Percentiles rank a stretch among this genome's conserved stretches.
phyloP scores from a whole-genome alignment of 2,113 vertebrate species.

The Hippocampus mohnikei region DNA sequence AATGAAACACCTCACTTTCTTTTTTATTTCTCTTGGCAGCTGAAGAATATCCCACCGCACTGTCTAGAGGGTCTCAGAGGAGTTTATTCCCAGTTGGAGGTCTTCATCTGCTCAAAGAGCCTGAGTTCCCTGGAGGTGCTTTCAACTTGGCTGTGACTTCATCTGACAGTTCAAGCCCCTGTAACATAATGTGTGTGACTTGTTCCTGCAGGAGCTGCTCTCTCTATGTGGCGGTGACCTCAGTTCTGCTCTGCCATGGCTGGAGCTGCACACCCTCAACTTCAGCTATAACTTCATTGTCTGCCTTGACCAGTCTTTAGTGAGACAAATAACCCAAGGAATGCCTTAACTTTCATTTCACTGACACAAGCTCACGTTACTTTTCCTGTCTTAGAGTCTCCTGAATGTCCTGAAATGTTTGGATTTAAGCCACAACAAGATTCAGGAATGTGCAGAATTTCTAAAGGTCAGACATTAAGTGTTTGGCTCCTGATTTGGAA shows the following conservation, averaged over 20 bases:
- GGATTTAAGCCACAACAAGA: conserved; percentile 92
- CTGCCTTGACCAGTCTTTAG: conserved; percentile 86
- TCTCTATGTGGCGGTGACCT: conserved; percentile 92
- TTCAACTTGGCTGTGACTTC: background rate
- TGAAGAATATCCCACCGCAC: conserved; percentile 83
- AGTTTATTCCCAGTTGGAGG: conserved; percentile 90
- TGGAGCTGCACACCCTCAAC: conserved; percentile 88
- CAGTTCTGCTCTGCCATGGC: conserved; percentile 91
- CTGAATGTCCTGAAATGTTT: conserved; percentile 83
- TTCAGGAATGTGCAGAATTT: conserved; percentile 84
- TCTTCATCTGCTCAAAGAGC: conserved; percentile 85
- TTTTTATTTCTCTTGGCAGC: conserved; percentile 40
- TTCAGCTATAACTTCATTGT: conserved; percentile 90
- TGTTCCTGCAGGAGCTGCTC: conserved; percentile 82
- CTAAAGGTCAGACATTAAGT: conserved; percentile 66
- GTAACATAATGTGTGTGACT: conserved; percentile 6
- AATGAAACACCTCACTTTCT: background rate
- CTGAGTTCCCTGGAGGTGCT: conserved; percentile 83
- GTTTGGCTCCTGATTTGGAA: background rate
- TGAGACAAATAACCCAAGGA: conserved; percentile 62
- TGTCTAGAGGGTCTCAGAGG: conserved; percentile 85
- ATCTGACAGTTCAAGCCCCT: background rate
- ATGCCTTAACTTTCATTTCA: background rate
- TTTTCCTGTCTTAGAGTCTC: conserved; percentile 73
- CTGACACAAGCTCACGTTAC: background rate